Conservation (phyloP, 2,113 vertebrate genomes). For the Brienomyrus longianalis region DNA sequence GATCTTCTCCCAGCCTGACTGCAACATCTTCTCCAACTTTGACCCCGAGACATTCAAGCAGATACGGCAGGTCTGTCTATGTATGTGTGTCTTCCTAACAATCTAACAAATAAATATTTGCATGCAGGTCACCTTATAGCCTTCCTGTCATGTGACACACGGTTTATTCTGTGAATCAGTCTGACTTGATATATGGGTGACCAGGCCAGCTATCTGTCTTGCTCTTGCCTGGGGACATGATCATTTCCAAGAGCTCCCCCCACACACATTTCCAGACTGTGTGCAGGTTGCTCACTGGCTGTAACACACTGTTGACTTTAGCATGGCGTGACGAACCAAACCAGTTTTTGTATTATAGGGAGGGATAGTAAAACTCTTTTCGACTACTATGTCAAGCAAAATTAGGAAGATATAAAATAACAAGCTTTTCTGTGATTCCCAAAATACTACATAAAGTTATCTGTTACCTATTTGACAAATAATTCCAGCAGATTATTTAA, state of each 20-base stretch:
- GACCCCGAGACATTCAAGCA: constrained; percentile 75
- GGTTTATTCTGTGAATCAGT: neutral
- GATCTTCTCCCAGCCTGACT: constrained; percentile 79
- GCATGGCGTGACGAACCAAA: neutral
- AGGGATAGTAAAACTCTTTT: neutral
- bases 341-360: neutral
- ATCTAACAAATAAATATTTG: neutral
- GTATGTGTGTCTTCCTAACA: neutral
- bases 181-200: neutral
- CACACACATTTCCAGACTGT: neutral
- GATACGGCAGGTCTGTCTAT: constrained; percentile 72
- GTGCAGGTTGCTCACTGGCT: neutral
- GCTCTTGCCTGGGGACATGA: neutral
- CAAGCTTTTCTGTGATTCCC: neutral
- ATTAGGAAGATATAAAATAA: neutral
- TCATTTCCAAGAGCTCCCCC: neutral
- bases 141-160: neutral
- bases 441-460: neutral
- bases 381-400: neutral
- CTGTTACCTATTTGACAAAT: neutral
- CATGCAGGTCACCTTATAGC: neutral
- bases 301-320: neutral
- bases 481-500: neutral
- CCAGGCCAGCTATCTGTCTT: neutral
- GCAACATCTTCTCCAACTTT: constrained; percentile 80